Conservation (phyloP, 2,888 invertebrate species). For the Microctonus aethiopoides region DNA sequence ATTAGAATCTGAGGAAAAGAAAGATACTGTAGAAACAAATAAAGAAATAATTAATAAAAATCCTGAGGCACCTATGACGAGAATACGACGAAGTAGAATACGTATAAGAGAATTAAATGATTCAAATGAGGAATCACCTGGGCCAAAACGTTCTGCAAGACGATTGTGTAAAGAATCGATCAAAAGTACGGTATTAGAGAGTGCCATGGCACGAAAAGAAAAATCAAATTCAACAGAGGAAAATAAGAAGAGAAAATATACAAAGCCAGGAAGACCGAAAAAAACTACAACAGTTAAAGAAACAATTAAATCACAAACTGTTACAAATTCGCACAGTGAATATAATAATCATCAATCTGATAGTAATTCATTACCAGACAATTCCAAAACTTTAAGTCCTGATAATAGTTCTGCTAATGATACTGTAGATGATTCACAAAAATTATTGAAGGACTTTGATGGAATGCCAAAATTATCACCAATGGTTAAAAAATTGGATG, state of each 20-base stretch:
- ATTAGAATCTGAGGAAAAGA: conserved; percentile 16
- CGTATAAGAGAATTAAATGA: conserved; percentile 57
- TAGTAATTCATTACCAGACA: conserved; percentile 49
- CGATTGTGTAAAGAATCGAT: conserved; percentile 73
- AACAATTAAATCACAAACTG: conserved; percentile 32
- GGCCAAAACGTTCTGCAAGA: conserved; percentile 74
- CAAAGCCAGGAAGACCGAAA: conserved; percentile 60
- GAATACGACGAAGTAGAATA: conserved; percentile 54
- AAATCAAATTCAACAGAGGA: conserved; percentile 73
- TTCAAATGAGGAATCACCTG: conserved; percentile 57
- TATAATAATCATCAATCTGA: conserved; percentile 47
- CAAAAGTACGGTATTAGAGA: conserved; percentile 73
- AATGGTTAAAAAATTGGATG: conserved; percentile 53
- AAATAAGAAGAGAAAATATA: conserved; percentile 58
- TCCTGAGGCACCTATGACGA: conserved; percentile 46
- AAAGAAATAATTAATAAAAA: neutral
- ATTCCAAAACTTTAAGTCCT: conserved; percentile 46
- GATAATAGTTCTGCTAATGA: conserved; percentile 43
- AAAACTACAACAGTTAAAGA: conserved; percentile 51
- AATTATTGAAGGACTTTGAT: conserved; percentile 55
- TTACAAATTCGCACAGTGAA: conserved; percentile 43
- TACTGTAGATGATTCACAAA: conserved; percentile 48
- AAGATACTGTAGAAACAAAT: neutral
- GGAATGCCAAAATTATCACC: conserved; percentile 65
- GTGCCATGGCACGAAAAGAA: conserved; percentile 79